Conservation (phyloP, 2,797 vertebrate species). For the Xyrichtys novacula region DNA sequence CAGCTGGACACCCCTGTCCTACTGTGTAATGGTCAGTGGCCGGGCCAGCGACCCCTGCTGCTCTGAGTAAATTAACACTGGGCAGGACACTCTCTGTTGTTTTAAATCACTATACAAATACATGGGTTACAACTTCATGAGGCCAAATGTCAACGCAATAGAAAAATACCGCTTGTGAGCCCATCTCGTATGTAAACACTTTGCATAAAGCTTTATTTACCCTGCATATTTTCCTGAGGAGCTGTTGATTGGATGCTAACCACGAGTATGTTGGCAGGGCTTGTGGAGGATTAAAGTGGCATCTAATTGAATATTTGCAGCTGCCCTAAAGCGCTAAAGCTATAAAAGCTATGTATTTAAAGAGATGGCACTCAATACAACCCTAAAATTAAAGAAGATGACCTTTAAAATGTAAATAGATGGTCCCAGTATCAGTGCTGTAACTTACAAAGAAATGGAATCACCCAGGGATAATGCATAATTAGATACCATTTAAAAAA, state of each 20-base stretch:
- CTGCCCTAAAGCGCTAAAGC: conserved; percentile 32
- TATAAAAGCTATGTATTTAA: conserved; percentile 51
- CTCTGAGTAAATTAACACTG: conserved; percentile 88
- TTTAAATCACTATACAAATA: conserved; percentile 82
- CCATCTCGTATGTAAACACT: conserved; percentile 56
- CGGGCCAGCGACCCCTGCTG: conserved; percentile 82
- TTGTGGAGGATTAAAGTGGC: conserved; percentile 49
- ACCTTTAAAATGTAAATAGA: conserved; percentile 78
- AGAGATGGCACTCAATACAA: conserved; percentile 39
- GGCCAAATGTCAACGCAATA: conserved; percentile 64
- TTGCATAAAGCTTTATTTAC: conserved; percentile 49
- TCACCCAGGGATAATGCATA: conserved; percentile 83
- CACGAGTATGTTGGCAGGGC: conserved; percentile 39
- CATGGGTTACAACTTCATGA: conserved; percentile 67
- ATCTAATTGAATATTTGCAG: conserved; percentile 59
- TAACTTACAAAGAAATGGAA: conserved; percentile 81
- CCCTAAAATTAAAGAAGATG: conserved; percentile 57
- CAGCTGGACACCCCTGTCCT: conserved; percentile 87
- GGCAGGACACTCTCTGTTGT: conserved; percentile 79
- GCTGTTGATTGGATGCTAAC: conserved; percentile 48
- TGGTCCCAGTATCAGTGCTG: conserved; percentile 41
- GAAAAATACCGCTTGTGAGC: conserved; percentile 37
- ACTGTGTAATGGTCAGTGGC: conserved; percentile 91
- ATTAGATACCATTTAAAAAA: conserved; percentile 86
- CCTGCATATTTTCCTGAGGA: conserved; percentile 45